Percentiles rank a stretch among this genome's conserved stretches.
Evolutionary conservation across 2,888 invertebrate genomes (phyloP).

Genomic region (Caenorhabditis sulstoni): DNA sequence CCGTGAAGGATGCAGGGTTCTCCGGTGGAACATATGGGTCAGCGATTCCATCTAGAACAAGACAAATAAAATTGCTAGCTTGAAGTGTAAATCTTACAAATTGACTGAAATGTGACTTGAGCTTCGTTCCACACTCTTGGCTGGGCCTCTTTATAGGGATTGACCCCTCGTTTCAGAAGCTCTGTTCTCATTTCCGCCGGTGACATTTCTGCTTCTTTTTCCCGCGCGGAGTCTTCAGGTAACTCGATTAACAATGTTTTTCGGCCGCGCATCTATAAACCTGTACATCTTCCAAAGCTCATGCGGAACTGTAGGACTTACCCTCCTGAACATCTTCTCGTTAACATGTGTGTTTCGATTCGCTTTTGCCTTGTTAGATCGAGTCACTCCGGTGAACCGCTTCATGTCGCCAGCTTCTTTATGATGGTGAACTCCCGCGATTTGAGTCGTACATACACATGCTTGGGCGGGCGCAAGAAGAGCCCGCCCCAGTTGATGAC

Average conservation of each 20-base stretch:
- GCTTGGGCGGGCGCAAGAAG: conserved; percentile 34
- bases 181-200: conserved; percentile 72
- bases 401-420: conserved; percentile 72
- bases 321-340: conserved; percentile 75
- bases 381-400: conserved; percentile 70
- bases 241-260: conserved; percentile 76
- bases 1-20: conserved; percentile 47
- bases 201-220: conserved; percentile 64
- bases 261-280: conserved; percentile 74
- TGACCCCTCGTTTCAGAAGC: conserved; percentile 72
- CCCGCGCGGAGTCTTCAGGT: conserved; percentile 73
- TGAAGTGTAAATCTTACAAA: too few relatives aligned
- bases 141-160: conserved; percentile 76
- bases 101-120: conserved; percentile 75
- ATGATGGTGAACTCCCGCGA: conserved; percentile 76
- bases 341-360: conserved; percentile 79
- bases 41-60: conserved; percentile 73
- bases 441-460: conserved; percentile 48
- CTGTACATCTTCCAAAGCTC: neutral
- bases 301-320: conserved; percentile 13
- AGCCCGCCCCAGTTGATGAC: conserved; percentile 33
- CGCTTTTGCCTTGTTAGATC: conserved; percentile 75
- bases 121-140: conserved; percentile 77
- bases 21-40: conserved; percentile 76
- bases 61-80: neutral